Evolutionary conservation across 2,888 invertebrate species (phyloP), one percentile per base, ranked within the genome.

Genomic region (Euphydryas editha): DNA sequence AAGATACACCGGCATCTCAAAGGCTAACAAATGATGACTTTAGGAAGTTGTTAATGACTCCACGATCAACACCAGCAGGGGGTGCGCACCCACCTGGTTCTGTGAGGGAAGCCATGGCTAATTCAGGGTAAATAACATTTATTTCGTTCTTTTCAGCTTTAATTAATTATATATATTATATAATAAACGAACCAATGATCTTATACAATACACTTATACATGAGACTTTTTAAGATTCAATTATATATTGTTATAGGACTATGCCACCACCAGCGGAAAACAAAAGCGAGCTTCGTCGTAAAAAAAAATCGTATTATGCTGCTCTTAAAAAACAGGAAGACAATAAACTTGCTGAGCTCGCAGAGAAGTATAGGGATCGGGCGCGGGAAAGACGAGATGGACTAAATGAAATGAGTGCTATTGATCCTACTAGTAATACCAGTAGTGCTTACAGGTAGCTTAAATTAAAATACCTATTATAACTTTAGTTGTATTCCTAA

Each of bases 11-110:
- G 51, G 94, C 93, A 71, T 97, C 97, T 0, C 96, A 96, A 79
- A 94, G 97, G 74, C 93, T 99, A 62, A 99, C 99, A 10, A 99
- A 99, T 93, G 99, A 98, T 83, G 99, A 99, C 90, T 99, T 99
- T 82, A 95, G 99, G 63, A 98, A 98, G 83, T 92, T 99, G 60
- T 90, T 99, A 74, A 99, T 99, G 96, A 99, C 99, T 0, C 99
- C 99, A 0, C 94, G 98, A 69, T 94, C 96, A 7, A 96, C 96
- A 0, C 95, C 95, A 0, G 57, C 93, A 85, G 75, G 90, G 77
- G 74, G 87, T 75, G 74, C 94, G 81, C 93, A 92, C 68, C 89
- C 90, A 4, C 81, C 85, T 0, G 95, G 95, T 5, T 95, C 95
- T 0, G 94, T 95, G 10, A 90, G 95, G 24, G 95, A 96, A 82